Conservation (phyloP, 2,113 vertebrate genomes). For the Erinaceus europaeus region DNA sequence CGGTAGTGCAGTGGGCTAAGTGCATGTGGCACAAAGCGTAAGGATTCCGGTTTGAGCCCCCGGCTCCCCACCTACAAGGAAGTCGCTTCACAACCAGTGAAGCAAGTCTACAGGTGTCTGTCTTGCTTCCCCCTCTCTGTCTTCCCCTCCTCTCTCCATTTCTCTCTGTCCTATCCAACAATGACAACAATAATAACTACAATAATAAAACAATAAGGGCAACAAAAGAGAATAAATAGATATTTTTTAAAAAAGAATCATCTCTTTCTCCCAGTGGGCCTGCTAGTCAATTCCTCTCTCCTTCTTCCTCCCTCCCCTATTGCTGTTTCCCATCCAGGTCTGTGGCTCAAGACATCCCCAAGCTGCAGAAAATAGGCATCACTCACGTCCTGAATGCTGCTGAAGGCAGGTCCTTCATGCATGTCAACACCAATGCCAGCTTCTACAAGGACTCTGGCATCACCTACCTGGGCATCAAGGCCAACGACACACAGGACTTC, state of each 20-base stretch:
- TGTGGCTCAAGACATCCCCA: conserved; percentile 93
- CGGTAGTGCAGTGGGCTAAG: too few species aligned
- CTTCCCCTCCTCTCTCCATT: too few species aligned
- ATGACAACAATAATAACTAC: too few species aligned
- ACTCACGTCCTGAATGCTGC: conserved; percentile 96
- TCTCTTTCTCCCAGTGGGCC: neutral
- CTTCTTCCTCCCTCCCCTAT: neutral
- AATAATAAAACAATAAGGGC: too few species aligned
- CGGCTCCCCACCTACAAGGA: too few species aligned
- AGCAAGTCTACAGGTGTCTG: too few species aligned
- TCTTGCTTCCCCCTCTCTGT: too few species aligned
- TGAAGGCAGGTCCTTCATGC: conserved; percentile 98
- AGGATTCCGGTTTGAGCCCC: too few species aligned
- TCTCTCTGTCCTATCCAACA: too few species aligned
- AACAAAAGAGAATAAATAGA: too few species aligned
- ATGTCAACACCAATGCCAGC: conserved; percentile 95
- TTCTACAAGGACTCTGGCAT: conserved; percentile 95
- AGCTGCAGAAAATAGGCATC: conserved; percentile 92
- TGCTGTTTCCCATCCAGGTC: conserved; percentile 82
- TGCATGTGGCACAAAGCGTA: too few species aligned
- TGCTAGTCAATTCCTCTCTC: neutral
- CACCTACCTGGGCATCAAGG: conserved; percentile 94
- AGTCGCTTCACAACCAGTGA: too few species aligned
- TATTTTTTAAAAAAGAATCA: neutral
- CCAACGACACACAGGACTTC: conserved; percentile 94